A percentile compares a stretch with the other conserved stretches of the same genome.
phyloP scores from a whole-genome alignment of 2,797 vertebrate species.

The Artibeus lituratus region DNA sequence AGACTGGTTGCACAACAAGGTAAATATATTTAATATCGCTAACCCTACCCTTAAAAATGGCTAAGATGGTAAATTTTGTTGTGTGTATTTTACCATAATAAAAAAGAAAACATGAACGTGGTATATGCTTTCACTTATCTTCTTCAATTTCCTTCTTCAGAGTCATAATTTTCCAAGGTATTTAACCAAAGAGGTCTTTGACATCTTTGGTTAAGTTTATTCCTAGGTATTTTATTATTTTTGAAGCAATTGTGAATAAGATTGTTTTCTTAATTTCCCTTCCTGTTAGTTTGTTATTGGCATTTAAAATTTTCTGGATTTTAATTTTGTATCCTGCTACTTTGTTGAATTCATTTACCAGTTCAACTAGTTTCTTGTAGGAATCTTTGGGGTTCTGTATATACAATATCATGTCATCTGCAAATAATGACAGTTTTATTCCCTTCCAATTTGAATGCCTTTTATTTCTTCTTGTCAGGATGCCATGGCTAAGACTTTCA shows the following conservation, averaged over 20 bases:
- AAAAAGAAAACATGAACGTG: background rate
- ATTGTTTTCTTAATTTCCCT: too few species aligned
- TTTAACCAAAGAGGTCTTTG: background rate
- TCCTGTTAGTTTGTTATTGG: too few species aligned
- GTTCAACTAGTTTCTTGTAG: too few species aligned
- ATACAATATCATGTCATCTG: too few species aligned
- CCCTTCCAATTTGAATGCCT: too few species aligned
- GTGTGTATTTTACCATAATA: background rate
- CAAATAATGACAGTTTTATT: too few species aligned
- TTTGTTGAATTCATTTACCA: too few species aligned
- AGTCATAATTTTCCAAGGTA: background rate
- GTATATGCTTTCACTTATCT: background rate
- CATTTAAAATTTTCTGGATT: too few species aligned
- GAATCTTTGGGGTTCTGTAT: too few species aligned
- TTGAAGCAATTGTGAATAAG: background rate
- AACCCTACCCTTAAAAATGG: background rate
- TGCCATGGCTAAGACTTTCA: too few species aligned
- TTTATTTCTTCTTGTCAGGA: too few species aligned
- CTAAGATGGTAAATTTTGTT: background rate
- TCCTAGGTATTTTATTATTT: background rate
- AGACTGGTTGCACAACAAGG: background rate
- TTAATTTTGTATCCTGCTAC: too few species aligned
- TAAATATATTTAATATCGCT: background rate
- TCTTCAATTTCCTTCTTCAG: background rate
- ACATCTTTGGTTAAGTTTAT: background rate